Conservation (phyloP, 2,888 invertebrate species). For the Barypeithes pellucidus region DNA sequence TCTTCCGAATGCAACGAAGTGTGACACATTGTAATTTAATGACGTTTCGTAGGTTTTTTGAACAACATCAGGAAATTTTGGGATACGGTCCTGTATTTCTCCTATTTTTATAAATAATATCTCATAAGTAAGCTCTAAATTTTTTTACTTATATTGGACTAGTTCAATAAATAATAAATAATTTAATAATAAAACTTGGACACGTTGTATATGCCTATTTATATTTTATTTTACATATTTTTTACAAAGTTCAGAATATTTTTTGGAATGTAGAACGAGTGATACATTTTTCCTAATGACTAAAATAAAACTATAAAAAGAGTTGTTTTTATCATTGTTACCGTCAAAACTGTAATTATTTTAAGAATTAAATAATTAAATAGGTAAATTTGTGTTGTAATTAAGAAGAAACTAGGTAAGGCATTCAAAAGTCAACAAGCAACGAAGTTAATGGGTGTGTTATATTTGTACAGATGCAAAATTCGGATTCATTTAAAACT, state of each 20-base stretch:
- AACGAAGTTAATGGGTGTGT: not conserved
- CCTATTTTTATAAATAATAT: too few species aligned
- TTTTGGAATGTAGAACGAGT: not conserved
- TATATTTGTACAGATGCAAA: not conserved
- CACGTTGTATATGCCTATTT: too few species aligned
- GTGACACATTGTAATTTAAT: too few species aligned
- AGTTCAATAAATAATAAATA: too few species aligned
- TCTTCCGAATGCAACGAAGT: too few species aligned
- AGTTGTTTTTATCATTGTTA: not conserved
- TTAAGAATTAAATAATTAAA: constrained; percentile 15
- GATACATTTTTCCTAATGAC: not conserved
- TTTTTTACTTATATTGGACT: too few species aligned
- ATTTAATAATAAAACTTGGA: too few species aligned
- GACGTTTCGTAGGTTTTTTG: too few species aligned
- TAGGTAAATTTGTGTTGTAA: constrained; percentile 28
- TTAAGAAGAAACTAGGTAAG: constrained; percentile 30
- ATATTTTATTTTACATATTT: not conserved
- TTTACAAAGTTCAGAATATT: constrained; percentile 1
- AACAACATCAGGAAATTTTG: too few species aligned
- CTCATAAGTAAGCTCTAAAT: too few species aligned
- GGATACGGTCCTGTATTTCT: too few species aligned
- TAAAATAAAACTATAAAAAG: not conserved
- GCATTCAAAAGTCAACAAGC: constrained; percentile 26
- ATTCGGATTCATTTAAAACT: too few species aligned
- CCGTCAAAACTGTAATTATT: not conserved